Evolutionary conservation across 1,140 invertebrate genomes (phyloP).

Genomic region (Ephestia elutella): DNA sequence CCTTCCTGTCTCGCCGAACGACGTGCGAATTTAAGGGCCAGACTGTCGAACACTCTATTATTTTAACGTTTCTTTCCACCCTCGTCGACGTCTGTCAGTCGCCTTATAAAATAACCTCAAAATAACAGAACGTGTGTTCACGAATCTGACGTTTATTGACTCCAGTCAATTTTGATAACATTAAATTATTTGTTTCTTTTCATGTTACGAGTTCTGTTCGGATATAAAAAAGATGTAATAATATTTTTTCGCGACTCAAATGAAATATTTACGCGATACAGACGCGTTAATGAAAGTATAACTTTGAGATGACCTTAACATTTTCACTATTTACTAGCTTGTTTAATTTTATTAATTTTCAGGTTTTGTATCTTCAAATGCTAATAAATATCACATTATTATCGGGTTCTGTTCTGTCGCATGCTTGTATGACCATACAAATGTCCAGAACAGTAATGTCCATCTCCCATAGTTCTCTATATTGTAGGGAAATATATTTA

Average conservation of each 20-base stretch:
- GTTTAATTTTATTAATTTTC: too few relatives aligned
- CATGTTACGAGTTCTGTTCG: background rate
- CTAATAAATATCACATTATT: too few relatives aligned
- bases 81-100: conserved; percentile 7
- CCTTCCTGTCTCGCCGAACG: conserved; percentile 56
- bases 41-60: conserved; percentile 19
- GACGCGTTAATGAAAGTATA: background rate
- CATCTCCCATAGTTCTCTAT: too few relatives aligned
- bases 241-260: too few relatives aligned
- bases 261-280: too few relatives aligned
- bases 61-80: conserved; percentile 7
- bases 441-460: too few relatives aligned
- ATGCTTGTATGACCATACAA: too few relatives aligned
- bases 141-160: background rate
- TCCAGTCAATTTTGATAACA: conserved; percentile 3
- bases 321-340: background rate
- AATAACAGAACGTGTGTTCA: background rate
- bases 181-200: conserved; percentile 5
- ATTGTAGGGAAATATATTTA: too few relatives aligned
- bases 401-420: too few relatives aligned
- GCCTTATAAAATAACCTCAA: conserved; percentile 5
- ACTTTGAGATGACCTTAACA: background rate
- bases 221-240: too few relatives aligned
- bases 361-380: too few relatives aligned
- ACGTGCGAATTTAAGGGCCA: conserved; percentile 67